phyloP scores from a whole-genome alignment of 2,113 vertebrate species.

The Castor canadensis region DNA sequence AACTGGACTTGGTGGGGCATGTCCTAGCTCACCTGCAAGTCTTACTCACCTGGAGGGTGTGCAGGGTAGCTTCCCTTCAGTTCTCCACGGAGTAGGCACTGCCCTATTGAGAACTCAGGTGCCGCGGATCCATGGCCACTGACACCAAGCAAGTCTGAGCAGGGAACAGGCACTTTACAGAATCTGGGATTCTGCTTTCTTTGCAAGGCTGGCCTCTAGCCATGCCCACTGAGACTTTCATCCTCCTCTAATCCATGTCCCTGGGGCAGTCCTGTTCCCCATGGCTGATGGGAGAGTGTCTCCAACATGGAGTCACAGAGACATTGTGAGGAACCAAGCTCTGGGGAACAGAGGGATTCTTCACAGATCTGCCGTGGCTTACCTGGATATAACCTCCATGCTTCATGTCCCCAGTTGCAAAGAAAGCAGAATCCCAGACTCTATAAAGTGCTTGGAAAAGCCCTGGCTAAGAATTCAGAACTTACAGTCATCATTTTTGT shows the following conservation, averaged over 20 bases:
- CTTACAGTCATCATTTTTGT: not conserved
- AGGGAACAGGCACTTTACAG: accelerated
- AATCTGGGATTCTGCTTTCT: too few relatives aligned
- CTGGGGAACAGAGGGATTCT: not conserved
- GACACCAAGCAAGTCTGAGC: not conserved
- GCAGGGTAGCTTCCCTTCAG: not conserved
- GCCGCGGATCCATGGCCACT: not conserved
- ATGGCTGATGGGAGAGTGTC: not conserved
- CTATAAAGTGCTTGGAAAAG: not conserved
- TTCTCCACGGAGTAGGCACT: not conserved
- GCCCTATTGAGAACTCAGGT: not conserved
- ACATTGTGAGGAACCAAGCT: accelerated
- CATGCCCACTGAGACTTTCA: not conserved
- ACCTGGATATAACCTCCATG: not conserved
- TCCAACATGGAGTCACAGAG: not conserved
- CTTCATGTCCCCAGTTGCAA: not conserved
- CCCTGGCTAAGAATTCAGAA: not conserved
- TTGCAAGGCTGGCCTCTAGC: not conserved
- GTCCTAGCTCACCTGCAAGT: not conserved
- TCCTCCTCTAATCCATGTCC: not conserved
- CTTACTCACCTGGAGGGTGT: not conserved
- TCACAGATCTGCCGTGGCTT: not conserved
- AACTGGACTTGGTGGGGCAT: not conserved
- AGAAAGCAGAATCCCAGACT: not conserved
- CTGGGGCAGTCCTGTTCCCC: not conserved